Evolutionary conservation across 2,797 vertebrate species (phyloP), one percentile per base, ranked within the genome.

Genomic region (Cossypha niveicapilla): DNA sequence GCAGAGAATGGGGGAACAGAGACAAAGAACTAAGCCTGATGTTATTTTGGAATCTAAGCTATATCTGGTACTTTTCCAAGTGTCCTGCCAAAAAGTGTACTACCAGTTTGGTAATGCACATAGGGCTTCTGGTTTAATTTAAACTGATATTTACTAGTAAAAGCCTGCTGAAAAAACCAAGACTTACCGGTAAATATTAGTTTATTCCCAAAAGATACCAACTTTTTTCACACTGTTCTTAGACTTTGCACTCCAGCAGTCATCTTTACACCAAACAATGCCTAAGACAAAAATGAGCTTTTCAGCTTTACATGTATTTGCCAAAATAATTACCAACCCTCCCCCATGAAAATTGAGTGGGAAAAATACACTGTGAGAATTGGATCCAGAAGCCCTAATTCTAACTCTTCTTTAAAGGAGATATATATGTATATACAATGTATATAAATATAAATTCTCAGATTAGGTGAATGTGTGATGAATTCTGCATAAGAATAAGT

Each of bases 101-200:
- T 95, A 67, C 54, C 60, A 66, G 76, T 81, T 75, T 95, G 60
- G 75, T 88, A 91, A 93, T 56, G 79, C 67, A 96, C 92, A 61
- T 96, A 96, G 96, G 97, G 96, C 97, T 97, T 97, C 97, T 97
- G 96, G 96, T 97, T 96, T 97, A 96, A 96, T 96, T 97, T 97
- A 97, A 97, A 97, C 97, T 97, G 97, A 97, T 97, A 97, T 97
- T 97, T 97, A 97, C 97, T 97, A 97, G 97, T 97, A 97, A 97
- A 97, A 96, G 97, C 97, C 97, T 97, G 96, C 97, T 97, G 97
- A 97, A 97, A 96, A 97, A 97, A 97, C 96, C 97, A 97, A 97
- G 97, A 97, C 97, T 97, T 97, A 97, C 97, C 97, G 97, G 97
- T 97, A 97, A 97, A 97, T 97, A 97, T 97, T 97, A 97, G 97